Conservation (phyloP, 2,888 invertebrate species). For the Monoplex corrugatus region DNA sequence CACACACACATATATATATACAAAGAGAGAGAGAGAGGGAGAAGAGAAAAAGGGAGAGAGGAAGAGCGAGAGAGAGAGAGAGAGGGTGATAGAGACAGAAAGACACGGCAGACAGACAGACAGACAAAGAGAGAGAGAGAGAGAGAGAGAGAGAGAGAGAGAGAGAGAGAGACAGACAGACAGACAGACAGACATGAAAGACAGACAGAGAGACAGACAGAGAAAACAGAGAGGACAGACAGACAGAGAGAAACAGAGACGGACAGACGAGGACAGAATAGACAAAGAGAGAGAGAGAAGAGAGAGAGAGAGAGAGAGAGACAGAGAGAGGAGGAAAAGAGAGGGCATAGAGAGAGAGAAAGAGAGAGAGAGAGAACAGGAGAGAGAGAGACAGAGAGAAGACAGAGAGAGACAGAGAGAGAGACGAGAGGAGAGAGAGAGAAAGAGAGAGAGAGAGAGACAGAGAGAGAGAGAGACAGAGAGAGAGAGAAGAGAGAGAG, state of each 20-base stretch:
- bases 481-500: not conserved
- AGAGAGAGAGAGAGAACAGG: not conserved
- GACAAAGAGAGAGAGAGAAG: not conserved
- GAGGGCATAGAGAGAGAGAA: not conserved
- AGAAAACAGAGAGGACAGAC: too few relatives aligned
- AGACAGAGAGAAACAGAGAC: not conserved
- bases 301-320: not conserved
- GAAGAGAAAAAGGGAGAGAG: not conserved
- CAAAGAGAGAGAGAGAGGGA: not conserved
- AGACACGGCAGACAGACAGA: not conserved
- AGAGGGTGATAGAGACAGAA: not conserved
- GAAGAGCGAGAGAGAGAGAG: slow-evolving; percentile 15
- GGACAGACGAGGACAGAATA: not conserved
- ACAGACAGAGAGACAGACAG: not conserved
- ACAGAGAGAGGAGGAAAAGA: not conserved
- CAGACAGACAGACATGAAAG: not conserved
- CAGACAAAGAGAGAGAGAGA: not conserved
- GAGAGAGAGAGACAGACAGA: not conserved
- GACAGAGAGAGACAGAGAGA: not conserved
- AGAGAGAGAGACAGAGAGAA: not conserved
- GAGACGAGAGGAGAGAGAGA: not conserved
- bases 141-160: not conserved
- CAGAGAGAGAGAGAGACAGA: not conserved
- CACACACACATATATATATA: not conserved
- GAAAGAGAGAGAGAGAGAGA: not conserved